Percentiles rank a stretch among this genome's conserved stretches.
Evolutionary conservation across 2,888 invertebrate genomes (phyloP).

Genomic region (Lumbricus terrestris): DNA sequence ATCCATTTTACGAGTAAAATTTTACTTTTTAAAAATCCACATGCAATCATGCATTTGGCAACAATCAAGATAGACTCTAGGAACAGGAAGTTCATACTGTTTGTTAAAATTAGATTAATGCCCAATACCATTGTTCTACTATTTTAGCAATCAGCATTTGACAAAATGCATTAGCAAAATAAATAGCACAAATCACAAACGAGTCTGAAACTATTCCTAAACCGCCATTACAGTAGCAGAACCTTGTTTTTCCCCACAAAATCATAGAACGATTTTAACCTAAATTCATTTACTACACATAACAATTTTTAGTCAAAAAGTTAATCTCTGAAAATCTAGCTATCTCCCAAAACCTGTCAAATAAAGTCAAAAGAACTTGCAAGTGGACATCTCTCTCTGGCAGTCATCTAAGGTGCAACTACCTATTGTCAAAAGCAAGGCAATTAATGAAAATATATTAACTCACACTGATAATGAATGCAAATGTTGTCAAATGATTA

Average conservation of each 20-base stretch:
- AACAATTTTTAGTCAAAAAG: background rate
- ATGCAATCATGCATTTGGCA: background rate
- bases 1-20: background rate
- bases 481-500: background rate
- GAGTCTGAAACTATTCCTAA: background rate
- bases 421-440: background rate
- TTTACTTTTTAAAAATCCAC: background rate
- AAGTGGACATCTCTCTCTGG: background rate
- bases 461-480: conserved; percentile 3
- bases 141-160: background rate
- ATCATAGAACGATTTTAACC: background rate
- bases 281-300: background rate
- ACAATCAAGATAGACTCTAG: background rate
- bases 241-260: too few species aligned
- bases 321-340: background rate
- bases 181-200: background rate
- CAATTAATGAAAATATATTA: background rate
- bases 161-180: background rate
- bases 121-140: background rate
- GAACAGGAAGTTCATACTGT: background rate
- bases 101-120: background rate
- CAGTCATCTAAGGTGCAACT: background rate
- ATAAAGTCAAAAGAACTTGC: background rate
- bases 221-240: background rate
- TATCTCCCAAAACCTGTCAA: background rate